A percentile compares a stretch with the other conserved stretches of the same genome.
Evolutionary conservation across 2,888 invertebrate species (phyloP).

Genomic region (Eristalis pertinax): DNA sequence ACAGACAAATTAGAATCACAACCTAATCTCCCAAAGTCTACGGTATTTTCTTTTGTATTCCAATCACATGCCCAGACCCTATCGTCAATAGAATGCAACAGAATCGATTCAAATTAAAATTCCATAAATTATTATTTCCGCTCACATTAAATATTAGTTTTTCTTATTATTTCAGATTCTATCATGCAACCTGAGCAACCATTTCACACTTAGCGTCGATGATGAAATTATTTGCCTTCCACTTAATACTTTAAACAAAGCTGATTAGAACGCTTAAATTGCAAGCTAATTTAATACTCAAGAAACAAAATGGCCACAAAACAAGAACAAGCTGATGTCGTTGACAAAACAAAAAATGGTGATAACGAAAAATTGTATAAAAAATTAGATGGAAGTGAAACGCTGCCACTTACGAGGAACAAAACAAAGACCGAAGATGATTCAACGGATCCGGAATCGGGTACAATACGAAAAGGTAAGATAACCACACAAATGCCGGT

Average conservation of each 20-base stretch:
- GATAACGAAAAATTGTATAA: slow-evolving; percentile 72
- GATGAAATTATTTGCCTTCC: background rate
- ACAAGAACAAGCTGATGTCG: slow-evolving; percentile 39
- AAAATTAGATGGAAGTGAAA: slow-evolving; percentile 80
- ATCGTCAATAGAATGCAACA: background rate
- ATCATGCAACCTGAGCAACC: slow-evolving; percentile 7
- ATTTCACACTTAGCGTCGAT: background rate
- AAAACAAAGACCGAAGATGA: slow-evolving; percentile 79
- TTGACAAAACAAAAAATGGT: slow-evolving; percentile 50
- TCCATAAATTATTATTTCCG: too few species aligned
- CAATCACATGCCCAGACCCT: too few species aligned
- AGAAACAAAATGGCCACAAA: slow-evolving; percentile 47
- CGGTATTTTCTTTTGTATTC: too few species aligned
- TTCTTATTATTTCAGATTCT: slow-evolving; percentile 10
- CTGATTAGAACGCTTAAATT: background rate
- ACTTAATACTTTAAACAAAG: background rate
- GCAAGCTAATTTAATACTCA: background rate
- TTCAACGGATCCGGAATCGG: slow-evolving; percentile 60
- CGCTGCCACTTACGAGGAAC: slow-evolving; percentile 78
- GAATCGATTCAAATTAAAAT: background rate
- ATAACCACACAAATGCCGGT: background rate
- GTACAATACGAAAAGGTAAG: slow-evolving; percentile 54
- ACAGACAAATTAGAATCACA: too few species aligned
- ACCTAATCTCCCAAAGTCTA: too few species aligned
- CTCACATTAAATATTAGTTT: background rate